Conservation (phyloP, 2,797 vertebrate species). For the Darevskia nairensis region DNA sequence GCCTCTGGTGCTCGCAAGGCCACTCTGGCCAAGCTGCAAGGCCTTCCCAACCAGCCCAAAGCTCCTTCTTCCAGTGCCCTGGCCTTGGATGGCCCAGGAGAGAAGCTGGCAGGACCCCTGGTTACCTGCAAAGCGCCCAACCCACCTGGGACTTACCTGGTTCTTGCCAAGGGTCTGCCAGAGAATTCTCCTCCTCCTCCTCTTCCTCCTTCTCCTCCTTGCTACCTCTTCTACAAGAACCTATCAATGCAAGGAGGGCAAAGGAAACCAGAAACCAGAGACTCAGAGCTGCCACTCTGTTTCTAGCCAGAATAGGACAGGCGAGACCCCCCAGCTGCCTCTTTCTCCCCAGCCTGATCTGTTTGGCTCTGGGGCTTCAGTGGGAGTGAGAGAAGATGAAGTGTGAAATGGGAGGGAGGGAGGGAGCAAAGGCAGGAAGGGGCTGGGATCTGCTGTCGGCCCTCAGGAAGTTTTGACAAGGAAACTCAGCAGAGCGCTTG, state of each 20-base stretch:
- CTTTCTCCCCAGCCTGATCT: slow-evolving; percentile 4
- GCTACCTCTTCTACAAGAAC: not conserved
- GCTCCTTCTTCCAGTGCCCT: not conserved
- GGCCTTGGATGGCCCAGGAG: not conserved
- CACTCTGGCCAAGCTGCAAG: not conserved
- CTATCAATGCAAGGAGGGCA: not conserved
- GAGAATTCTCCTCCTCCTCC: no score
- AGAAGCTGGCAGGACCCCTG: not conserved
- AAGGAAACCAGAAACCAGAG: no score
- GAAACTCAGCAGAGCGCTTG: slow-evolving; percentile 53
- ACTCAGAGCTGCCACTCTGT: no score
- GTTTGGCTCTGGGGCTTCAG: not conserved
- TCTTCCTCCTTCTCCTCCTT: not conserved
- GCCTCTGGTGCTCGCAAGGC: not conserved
- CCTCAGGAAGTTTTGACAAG: slow-evolving; percentile 72
- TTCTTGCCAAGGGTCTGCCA: not conserved
- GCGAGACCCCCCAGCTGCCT: no score
- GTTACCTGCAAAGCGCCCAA: no score
- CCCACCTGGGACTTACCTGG: not conserved
- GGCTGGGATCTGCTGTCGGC: slow-evolving; percentile 42
- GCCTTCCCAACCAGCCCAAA: not conserved
- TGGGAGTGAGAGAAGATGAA: not conserved
- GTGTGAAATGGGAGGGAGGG: not conserved
- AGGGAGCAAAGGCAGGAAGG: slow-evolving; percentile 61
- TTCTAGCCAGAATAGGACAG: not conserved